Conservation (phyloP, 2,113 vertebrate species). For the Sarotherodon lohbergeri region DNA sequence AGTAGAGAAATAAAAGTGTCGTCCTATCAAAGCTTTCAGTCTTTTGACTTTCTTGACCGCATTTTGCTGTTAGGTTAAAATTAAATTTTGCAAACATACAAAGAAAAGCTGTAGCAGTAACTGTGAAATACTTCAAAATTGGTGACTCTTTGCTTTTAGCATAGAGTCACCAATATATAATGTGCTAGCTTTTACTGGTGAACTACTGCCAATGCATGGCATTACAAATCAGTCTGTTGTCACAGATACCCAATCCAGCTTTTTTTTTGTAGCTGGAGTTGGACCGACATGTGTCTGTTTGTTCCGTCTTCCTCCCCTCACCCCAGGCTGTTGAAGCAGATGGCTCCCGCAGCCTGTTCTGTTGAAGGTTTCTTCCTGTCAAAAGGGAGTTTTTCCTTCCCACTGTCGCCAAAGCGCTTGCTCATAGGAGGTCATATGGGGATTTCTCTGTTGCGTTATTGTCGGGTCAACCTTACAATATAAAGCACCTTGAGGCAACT, state of each 20-base stretch:
- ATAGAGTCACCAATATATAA: background rate
- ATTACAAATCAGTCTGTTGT: background rate
- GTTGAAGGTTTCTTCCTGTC: background rate
- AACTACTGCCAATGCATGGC: background rate
- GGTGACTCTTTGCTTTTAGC: background rate
- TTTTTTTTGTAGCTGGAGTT: background rate
- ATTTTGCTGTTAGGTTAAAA: background rate
- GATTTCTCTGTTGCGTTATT: background rate
- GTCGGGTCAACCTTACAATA: background rate
- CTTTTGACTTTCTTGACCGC: background rate
- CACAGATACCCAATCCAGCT: background rate
- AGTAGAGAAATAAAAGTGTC: background rate
- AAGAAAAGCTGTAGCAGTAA: background rate
- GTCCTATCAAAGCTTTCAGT: background rate
- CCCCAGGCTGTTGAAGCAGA: background rate
- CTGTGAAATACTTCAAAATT: background rate
- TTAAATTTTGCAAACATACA: background rate
- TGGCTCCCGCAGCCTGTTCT: fast-evolving
- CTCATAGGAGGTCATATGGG: background rate
- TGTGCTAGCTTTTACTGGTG: background rate
- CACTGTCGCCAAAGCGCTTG: background rate
- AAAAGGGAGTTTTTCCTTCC: background rate
- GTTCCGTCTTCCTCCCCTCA: fast-evolving
- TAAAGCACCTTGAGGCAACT: background rate
- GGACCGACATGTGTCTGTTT: background rate